Conservation (phyloP, 1,140 invertebrate genomes). For the Bombus fervidus region DNA sequence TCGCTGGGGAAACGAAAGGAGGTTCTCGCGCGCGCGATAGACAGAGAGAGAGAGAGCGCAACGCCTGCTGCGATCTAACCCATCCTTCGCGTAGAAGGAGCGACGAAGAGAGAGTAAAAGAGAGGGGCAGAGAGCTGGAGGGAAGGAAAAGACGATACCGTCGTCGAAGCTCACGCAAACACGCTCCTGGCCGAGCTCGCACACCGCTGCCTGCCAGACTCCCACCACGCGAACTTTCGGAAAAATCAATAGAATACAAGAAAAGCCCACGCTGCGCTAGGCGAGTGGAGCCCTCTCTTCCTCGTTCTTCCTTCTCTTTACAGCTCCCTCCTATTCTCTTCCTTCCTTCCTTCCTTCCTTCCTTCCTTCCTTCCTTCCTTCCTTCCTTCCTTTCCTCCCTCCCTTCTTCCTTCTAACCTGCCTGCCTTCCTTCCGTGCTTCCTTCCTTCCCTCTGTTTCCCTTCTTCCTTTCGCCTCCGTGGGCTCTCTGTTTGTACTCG, state of each 20-base stretch:
- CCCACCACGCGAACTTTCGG: slow-evolving; percentile 78
- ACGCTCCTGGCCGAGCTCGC: slow-evolving; percentile 68
- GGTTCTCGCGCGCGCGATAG: background rate
- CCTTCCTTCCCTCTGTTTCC: too few relatives aligned
- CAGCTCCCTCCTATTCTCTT: background rate
- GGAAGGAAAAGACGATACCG: slow-evolving; percentile 49
- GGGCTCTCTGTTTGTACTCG: background rate
- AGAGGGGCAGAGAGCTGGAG: slow-evolving; percentile 26
- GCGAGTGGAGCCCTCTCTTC: slow-evolving; percentile 65
- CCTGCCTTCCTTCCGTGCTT: background rate
- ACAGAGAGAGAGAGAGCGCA: too few relatives aligned
- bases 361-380: slow-evolving; percentile 27
- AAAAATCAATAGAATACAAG: slow-evolving; percentile 83
- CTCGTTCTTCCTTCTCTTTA: slow-evolving; percentile 38
- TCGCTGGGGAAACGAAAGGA: slow-evolving; percentile 13
- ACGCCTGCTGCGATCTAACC: slow-evolving; percentile 17
- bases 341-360: background rate
- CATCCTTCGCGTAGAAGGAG: slow-evolving; percentile 10
- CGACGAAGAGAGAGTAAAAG: slow-evolving; percentile 11
- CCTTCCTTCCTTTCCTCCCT: background rate
- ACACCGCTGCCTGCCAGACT: slow-evolving; percentile 74
- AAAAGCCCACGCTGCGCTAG: slow-evolving; percentile 79
- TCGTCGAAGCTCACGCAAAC: slow-evolving; percentile 69
- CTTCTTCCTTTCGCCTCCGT: background rate
- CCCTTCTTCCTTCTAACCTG: slow-evolving; percentile 25